Percentiles rank a stretch among this genome's conserved stretches.
Evolutionary conservation across 2,113 vertebrate species (phyloP).

Genomic region (Struthidea cinerea): DNA sequence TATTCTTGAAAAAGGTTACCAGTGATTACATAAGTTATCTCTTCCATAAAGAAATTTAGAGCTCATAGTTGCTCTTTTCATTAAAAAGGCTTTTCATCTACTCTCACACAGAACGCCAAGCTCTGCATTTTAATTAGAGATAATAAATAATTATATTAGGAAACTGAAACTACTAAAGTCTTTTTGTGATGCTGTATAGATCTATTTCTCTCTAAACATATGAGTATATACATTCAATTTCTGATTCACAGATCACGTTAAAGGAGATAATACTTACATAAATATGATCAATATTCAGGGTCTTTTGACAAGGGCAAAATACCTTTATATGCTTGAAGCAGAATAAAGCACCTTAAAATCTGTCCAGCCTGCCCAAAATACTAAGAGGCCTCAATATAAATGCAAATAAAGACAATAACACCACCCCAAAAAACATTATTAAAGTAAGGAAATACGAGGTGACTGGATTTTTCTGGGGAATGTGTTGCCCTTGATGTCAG

Average conservation of each 20-base stretch:
- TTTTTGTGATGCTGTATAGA: neutral
- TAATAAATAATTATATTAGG: slow-evolving; percentile 76
- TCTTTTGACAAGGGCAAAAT: neutral
- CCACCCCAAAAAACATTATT: neutral
- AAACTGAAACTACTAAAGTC: slow-evolving; percentile 66
- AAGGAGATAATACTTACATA: neutral
- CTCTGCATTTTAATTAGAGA: slow-evolving; percentile 81
- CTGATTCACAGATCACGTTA: neutral
- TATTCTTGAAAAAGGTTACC: slow-evolving; percentile 82
- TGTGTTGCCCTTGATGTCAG: neutral
- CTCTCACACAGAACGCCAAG: slow-evolving; percentile 69
- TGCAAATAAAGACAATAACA: neutral
- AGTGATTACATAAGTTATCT: slow-evolving; percentile 81
- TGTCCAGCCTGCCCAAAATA: neutral
- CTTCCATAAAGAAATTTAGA: slow-evolving; percentile 76
- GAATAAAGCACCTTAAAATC: neutral
- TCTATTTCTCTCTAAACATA: neutral
- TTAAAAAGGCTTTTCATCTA: slow-evolving; percentile 75
- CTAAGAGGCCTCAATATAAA: neutral
- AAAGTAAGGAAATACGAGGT: neutral
- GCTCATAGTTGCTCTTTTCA: slow-evolving; percentile 80
- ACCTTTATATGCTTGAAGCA: neutral
- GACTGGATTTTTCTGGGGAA: neutral
- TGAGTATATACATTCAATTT: neutral
- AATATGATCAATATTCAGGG: neutral